Conservation (phyloP, 2,888 invertebrate species). For the Trachelus troglodyta region DNA sequence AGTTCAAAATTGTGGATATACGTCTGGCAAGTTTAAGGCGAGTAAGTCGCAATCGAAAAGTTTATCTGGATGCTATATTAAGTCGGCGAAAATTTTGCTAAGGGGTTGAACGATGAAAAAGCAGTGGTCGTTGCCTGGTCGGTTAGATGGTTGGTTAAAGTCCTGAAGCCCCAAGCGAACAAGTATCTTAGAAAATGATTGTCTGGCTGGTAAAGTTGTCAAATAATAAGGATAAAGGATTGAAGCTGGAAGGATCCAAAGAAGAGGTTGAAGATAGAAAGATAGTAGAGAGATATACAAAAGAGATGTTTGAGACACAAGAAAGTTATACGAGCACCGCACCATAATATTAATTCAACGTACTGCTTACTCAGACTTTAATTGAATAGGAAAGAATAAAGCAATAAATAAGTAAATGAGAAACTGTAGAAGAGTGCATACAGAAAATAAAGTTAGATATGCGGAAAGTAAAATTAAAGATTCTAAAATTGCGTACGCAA, state of each 20-base stretch:
- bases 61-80: not conserved
- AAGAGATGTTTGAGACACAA: not conserved
- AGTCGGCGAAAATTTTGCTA: not conserved
- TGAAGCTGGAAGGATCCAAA: not conserved
- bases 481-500: not conserved
- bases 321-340: not conserved
- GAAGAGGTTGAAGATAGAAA: not conserved
- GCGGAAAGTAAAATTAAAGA: not conserved
- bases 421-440: not conserved
- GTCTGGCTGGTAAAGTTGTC: not conserved
- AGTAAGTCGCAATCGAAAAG: not conserved
- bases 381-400: not conserved
- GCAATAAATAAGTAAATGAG: not conserved
- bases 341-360: not conserved
- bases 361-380: not conserved
- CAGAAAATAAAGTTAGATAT: not conserved
- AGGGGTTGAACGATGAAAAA: not conserved
- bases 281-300: not conserved
- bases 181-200: not conserved
- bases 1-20: not conserved
- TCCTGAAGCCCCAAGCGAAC: not conserved
- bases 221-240: not conserved
- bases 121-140: not conserved
- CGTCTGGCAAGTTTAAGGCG: not conserved
- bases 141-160: not conserved